These are phyloP conservation scores for Cyphomyrus discorhynchus DNA, from an alignment of 2,113 vertebrate genomes.

Conservation along the genomic window DNA sequence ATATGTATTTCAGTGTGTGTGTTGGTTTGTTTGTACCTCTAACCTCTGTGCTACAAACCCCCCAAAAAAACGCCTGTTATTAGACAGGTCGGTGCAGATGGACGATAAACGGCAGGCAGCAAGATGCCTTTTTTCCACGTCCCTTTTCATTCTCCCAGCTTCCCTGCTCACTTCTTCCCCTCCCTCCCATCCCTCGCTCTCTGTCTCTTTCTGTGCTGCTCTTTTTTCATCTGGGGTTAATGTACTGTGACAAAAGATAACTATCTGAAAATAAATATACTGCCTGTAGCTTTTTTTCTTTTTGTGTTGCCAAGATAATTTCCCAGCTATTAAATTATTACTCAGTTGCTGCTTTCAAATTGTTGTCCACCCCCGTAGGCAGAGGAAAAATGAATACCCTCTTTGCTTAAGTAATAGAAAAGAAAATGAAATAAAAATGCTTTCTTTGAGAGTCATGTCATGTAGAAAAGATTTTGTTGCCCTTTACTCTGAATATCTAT, in stretches of 20 bases:
- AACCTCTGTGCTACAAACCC: neutral
- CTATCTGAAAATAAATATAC: conserved; percentile 39
- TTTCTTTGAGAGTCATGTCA: conserved; percentile 37
- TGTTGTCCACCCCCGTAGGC: conserved; percentile 30
- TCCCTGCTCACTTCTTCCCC: neutral
- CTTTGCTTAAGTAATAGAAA: conserved; percentile 32
- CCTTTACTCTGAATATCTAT: conserved; percentile 38
- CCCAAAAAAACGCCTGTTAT: neutral
- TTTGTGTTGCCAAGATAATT: conserved; percentile 30
- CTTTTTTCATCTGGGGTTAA: conserved; percentile 33
- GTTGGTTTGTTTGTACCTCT: neutral
- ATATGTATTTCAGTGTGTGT: neutral
- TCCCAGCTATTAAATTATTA: conserved; percentile 51
- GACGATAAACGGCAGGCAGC: neutral
- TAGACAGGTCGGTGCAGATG: neutral
- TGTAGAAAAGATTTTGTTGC: conserved; percentile 26
- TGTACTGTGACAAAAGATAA: conserved; percentile 46
- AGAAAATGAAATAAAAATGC: conserved; percentile 27
- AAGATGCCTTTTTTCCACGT: neutral
- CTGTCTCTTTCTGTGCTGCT: conserved; percentile 10
- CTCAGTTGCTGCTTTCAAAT: conserved; percentile 42
- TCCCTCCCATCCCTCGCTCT: neutral
- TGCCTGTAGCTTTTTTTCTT: conserved; percentile 33
- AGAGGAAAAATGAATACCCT: conserved; percentile 21
- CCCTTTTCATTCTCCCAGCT: neutral